These are phyloP conservation scores for Sarcophaga carnaria DNA, from an alignment of 2,888 invertebrate genomes.

Conservation along the genomic window DNA sequence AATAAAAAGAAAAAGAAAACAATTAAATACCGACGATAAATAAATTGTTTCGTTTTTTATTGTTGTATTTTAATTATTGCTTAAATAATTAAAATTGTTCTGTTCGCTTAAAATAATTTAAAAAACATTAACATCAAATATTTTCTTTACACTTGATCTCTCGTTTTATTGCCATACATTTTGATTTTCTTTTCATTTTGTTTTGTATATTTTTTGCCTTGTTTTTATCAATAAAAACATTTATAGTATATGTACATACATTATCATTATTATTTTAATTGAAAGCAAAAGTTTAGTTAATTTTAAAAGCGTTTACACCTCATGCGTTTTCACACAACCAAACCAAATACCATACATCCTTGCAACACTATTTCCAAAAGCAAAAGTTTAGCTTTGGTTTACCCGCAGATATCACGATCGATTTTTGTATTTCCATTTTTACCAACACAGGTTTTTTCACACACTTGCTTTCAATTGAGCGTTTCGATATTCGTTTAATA, in stretches of 20 bases:
- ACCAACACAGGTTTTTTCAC: too few species aligned
- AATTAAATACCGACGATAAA: conserved; percentile 6
- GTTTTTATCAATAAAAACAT: conserved; percentile 23
- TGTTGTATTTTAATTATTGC: conserved; percentile 39
- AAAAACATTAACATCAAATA: conserved; percentile 41
- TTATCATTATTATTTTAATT: conserved; percentile 36
- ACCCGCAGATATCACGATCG: too few species aligned
- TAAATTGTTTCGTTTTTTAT: not conserved
- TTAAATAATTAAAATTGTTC: conserved; percentile 39
- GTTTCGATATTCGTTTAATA: too few species aligned
- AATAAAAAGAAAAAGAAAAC: not conserved
- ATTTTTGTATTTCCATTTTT: too few species aligned
- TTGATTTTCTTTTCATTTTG: too few species aligned
- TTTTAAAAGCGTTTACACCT: conserved; percentile 13
- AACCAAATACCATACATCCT: conserved; percentile 3
- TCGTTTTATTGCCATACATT: not conserved
- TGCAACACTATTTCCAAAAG: conserved; percentile 16
- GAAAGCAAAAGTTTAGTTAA: conserved; percentile 21
- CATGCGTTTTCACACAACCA: conserved; percentile 25
- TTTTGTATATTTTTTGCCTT: not conserved
- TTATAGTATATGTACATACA: not conserved
- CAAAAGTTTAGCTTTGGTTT: not conserved
- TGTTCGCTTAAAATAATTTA: conserved; percentile 38
- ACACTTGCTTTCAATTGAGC: too few species aligned
- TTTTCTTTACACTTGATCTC: conserved; percentile 43